These are phyloP conservation scores for Chloropsis cyanopogon DNA, from an alignment of 2,113 vertebrate species.

Conservation along the genomic window DNA sequence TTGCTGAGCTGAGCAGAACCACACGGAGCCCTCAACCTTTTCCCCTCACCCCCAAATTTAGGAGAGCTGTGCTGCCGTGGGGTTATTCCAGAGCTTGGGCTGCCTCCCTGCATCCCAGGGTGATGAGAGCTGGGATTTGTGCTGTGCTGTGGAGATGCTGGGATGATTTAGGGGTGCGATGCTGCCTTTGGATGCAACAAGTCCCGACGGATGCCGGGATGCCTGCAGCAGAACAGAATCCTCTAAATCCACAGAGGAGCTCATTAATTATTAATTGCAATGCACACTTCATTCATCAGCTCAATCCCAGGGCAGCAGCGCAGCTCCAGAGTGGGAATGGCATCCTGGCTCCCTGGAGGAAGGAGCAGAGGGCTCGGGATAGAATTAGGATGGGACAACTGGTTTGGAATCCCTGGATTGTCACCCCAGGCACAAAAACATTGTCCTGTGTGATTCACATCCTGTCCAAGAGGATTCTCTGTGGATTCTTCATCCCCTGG, in stretches of 20 bases:
- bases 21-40: not conserved
- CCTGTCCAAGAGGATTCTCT: not conserved
- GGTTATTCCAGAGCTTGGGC: not conserved
- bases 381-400: not conserved
- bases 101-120: not conserved
- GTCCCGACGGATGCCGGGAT: not conserved
- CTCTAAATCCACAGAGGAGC: not conserved
- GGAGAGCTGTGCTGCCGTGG: not conserved
- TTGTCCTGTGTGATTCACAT: fast-evolving
- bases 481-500: not conserved
- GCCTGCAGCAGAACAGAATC: constrained; percentile 19
- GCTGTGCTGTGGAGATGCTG: not conserved
- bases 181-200: not conserved
- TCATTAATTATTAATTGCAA: constrained; percentile 29
- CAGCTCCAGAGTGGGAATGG: not conserved
- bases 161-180: not conserved
- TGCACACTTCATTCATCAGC: not conserved
- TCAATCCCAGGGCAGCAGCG: not conserved
- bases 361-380: not conserved
- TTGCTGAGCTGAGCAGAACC: constrained; percentile 3
- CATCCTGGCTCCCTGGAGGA: not conserved
- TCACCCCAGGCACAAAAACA: not conserved
- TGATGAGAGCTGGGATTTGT: not conserved
- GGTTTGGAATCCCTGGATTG: not conserved
- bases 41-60: not conserved